Conservation (phyloP, 2,113 vertebrate genomes). For the Rhinopomastus cyanomelas region DNA sequence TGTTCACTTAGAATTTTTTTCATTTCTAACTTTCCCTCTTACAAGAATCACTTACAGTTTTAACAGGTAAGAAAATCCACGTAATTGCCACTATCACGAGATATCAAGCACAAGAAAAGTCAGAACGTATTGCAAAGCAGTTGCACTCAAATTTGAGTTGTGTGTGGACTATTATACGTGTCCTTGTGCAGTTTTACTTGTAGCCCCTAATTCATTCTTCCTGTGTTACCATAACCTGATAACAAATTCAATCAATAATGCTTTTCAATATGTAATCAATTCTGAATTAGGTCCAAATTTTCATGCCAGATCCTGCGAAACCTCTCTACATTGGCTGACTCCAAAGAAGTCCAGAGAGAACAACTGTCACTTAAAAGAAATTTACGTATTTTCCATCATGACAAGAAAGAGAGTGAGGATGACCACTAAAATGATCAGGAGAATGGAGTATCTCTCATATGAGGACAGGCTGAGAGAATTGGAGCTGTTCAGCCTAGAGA, state of each 20-base stretch:
- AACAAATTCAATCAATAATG: background rate
- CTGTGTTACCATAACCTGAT: background rate
- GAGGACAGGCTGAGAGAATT: no score
- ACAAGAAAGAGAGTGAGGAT: background rate
- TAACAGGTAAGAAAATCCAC: background rate
- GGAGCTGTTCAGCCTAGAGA: no score
- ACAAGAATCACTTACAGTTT: background rate
- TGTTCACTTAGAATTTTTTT: background rate
- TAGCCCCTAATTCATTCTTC: background rate
- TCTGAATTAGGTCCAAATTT: background rate
- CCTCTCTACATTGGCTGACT: background rate
- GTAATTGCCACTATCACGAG: background rate
- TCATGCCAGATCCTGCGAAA: background rate
- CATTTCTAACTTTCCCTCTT: background rate
- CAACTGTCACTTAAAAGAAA: background rate
- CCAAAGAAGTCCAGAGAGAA: background rate
- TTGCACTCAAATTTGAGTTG: background rate
- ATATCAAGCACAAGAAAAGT: background rate
- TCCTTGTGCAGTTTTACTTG: background rate
- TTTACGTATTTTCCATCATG: background rate
- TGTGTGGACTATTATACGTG: fast-evolving
- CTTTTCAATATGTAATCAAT: background rate
- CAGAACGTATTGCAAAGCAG: background rate
- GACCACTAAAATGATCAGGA: no score
- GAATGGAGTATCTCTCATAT: no score